Percentiles rank a stretch among this genome's conserved stretches.
Evolutionary conservation across 2,113 vertebrate species (phyloP).

Genomic region (Megaptera novaeangliae): DNA sequence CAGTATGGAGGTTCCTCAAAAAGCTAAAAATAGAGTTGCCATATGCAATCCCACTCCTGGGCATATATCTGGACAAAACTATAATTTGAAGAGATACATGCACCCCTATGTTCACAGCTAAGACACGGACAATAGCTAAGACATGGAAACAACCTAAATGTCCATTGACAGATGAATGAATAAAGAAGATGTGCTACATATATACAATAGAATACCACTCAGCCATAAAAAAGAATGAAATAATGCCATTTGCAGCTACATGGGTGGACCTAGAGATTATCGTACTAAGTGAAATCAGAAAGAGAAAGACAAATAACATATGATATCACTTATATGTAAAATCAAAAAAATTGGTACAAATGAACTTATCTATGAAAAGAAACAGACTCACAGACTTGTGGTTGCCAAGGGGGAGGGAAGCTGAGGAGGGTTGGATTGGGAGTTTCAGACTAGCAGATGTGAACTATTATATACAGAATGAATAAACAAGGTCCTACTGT

Average conservation of each 20-base stretch:
- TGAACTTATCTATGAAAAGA: not conserved
- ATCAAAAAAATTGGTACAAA: not conserved
- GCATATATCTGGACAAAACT: not conserved
- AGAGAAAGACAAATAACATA: not conserved
- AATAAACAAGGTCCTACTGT: too few relatives aligned
- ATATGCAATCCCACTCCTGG: not conserved
- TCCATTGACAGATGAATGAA: not conserved
- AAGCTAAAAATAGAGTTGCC: not conserved
- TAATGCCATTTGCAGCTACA: not conserved
- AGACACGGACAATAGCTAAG: not conserved
- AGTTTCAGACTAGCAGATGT: too few relatives aligned
- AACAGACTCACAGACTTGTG: too few relatives aligned
- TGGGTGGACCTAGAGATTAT: not conserved
- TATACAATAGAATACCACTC: not conserved
- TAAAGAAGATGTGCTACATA: not conserved
- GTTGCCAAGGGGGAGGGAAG: too few relatives aligned
- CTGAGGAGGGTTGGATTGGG: too few relatives aligned
- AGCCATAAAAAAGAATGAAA: not conserved
- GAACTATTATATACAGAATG: too few relatives aligned
- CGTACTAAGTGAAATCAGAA: not conserved
- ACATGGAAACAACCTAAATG: not conserved
- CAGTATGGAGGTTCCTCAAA: too few relatives aligned
- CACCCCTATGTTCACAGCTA: not conserved
- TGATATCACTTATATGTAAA: not conserved
- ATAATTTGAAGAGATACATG: not conserved